Evolutionary conservation across 2,888 invertebrate species (phyloP), one percentile per base, ranked within the genome.

Genomic region (Tenthredo distinguenda): DNA sequence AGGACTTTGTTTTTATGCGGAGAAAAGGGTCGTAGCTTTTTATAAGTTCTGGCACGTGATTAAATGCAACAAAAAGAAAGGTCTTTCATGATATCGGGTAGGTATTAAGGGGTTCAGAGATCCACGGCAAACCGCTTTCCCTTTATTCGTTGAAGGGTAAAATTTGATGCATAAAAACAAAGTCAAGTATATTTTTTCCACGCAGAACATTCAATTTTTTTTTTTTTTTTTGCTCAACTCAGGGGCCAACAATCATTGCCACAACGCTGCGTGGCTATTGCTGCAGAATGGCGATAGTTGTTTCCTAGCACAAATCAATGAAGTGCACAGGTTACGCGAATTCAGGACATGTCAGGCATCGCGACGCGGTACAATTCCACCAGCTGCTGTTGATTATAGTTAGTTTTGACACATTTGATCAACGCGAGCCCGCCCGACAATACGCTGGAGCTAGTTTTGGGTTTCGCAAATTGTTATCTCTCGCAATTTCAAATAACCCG

Each of bases 351-450:
- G 62, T 62, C 62, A 31, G 81, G 62, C 37, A 62, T 37, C 58
- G 26, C 62, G 81, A 81, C 21, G 26, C 62, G 40, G 81, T 81
- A 40, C 81, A 81, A 81, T 81, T 81, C 21, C 81, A 62, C 34
- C 81, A 62, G 62, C 81, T 81, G 79, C 62, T 81, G 37, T 81
- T 62, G 62, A 81, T 62, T 58, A 81, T 58, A 81, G 81, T 81
- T 62, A 50, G 40, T 62, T 81, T 81, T 81, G 58, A 81, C 81
- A 81, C 81, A 81, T 81, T 37, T 81, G 81, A 81, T 81, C 81
- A 81, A 62, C 62, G 81, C 37, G 40, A 81, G 37, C 40, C 37
- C 21, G 40, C 9, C 21, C 40, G 62, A 81, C 81, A 62, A 40
- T 81, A 40, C 62, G 34, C 31, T 50, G 34, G 7, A 77, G 77